Base-by-base conservation (phyloP, 2,113 vertebrate genomes). In the Silurus glanis region DNA sequence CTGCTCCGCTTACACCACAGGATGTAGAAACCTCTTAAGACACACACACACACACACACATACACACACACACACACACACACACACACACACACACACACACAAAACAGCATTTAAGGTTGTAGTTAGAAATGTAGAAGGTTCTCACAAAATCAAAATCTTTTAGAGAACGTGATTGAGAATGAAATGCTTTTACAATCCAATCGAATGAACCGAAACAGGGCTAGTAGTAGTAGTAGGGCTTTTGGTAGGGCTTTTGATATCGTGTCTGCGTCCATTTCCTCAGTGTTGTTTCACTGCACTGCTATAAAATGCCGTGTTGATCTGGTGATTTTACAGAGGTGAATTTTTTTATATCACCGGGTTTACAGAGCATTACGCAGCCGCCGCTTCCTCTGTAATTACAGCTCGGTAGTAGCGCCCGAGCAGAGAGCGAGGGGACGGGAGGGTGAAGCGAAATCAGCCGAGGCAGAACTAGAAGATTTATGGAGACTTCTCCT, bases 341-440 rank as follows among this genome's bases (percentile, higher is more conserved):
- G 94, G 92, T 94, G 95, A 94, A 94, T 94, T 95, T 96, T 96
- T 97, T 97, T 75, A 96, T 96, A 95, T 95, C 96, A 96, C 96
- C 96, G 94, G 96, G 96, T 97, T 98, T 98, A 97, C 96, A 96
- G 96, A 96, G 96, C 95, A 91, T 97, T 96, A 95, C 96, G 95
- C 96, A 96, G 95, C 96, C 96, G 94, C 96, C 94, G 91, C 94
- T 59, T 80, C 78, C 56, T 80, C 78, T 93, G 96, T 97, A 97
- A 98, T 97, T 98, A 97, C 96, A 96, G 96, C 96, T 96, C 95
- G 96, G 96, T 90, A 96, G 94, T 94, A 96, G 96, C 94, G 95
- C 37, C 2, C 37, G 37, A 37, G 37, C 94, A 96, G 95, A 96
- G 25, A 21, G 21, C 55, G 95, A 97, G 95, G 37, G 95, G 95